Evolutionary conservation across 2,888 invertebrate species (phyloP), one percentile per base, ranked within the genome.

Genomic region (Cactoblastis cactorum): DNA sequence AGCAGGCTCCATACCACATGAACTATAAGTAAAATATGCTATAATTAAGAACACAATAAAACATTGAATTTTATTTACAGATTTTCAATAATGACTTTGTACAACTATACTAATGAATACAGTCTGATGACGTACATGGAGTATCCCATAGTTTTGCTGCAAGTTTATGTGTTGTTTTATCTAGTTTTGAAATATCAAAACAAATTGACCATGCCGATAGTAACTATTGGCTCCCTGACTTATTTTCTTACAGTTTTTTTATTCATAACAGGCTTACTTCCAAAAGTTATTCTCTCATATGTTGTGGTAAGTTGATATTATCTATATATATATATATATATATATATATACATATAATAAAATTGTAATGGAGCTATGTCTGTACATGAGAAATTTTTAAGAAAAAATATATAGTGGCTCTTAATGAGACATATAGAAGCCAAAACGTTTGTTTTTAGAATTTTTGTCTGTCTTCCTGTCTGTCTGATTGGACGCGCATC

Each of bases 81-180:
- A 65, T 96, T 95, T 65, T 92, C 95, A 1, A 92, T 95, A 57
- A 95, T 94, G 91, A 92, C 94, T 50, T 92, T 95, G 19, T 97
- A 97, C 80, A 96, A 96, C 76, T 95, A 91, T 62, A 91, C 92
- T 24, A 95, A 94, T 71, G 90, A 90, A 9, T 96, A 96, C 74
- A 91, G 93, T 9, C 61, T 95, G 8, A 83, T 95, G 58, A 94
- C 95, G 0, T 97, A 96, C 67, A 79, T 96, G 91, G 97, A 97
- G 71, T 96, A 96, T 77, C 95, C 96, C 0, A 92, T 96, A 39
- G 92, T 96, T 58, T 77, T 96, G 52, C 47, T 93, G 1, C 96
- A 96, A 86, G 93, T 96, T 65, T 92, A 94, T 57, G 83, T 95
- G 6, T 81, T 96, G 55, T 91, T 96, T 59, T 94, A 91, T 69